Evolutionary conservation across 2,797 vertebrate species (phyloP), one percentile per base, ranked within the genome.

Genomic region (Bufotes viridis): DNA sequence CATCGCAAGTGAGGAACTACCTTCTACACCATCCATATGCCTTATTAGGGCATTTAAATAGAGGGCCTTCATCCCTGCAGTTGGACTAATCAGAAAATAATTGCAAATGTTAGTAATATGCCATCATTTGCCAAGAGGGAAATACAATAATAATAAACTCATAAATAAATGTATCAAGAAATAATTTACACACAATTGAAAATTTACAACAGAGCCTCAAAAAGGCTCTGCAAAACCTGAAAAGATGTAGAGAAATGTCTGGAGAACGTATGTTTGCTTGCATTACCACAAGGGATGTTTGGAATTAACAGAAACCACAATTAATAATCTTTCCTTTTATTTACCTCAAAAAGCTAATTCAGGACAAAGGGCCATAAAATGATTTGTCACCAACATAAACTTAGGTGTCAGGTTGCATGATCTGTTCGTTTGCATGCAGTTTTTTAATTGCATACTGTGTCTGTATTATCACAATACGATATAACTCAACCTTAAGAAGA

Each of bases 201-300:
- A 70, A 70, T 70, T 70, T 13, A 3, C 29, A 67, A 67, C 63
- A 14, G 7, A 29, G 26, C 7, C 26, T 20, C n/a, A 34, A 42
- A 69, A 69, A 69, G 24, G 67, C 3, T 63, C n/a, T 24, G 9
- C 11, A 69, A 69, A 69, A 69, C 26, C 67, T 69, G 88, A 89
- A 22, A 26, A 82, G 69, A 90, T 51, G n/a, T 61, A 90, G 91
- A 87, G 55, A 81, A 82, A 87, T 10, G 79, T 12, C 42, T 78
- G 11, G 13, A 55, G 75, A 76, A 9, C 81, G 17, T 49, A 75
- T 57, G 69, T 84, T 90, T 89, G n/a, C 89, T 90, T 91, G 65
- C 79, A 88, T 87, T 86, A 75, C 14, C 78, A 84, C 15, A 11
- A 63, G 75, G 82, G 91, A 91, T 70, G 80, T 78, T 55, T 84